These are phyloP conservation scores for Formica exsecta DNA, from an alignment of 1,140 invertebrate genomes.

Conservation along the genomic window DNA sequence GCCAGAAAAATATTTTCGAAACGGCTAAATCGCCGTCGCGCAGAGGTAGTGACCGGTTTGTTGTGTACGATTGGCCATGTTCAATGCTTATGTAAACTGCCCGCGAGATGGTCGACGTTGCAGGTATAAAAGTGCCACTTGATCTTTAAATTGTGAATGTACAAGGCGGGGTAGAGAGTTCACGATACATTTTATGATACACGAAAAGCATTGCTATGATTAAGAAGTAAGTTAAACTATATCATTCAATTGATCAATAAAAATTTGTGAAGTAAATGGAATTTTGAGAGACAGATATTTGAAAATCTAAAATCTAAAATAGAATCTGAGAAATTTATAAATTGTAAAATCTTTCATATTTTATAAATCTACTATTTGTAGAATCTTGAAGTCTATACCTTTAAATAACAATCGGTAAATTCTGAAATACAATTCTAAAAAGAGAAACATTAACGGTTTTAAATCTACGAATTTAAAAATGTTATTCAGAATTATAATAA, in stretches of 20 bases:
- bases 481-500: background rate
- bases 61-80: conserved; percentile 42
- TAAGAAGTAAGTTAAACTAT: background rate
- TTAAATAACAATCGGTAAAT: background rate
- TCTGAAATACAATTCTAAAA: background rate
- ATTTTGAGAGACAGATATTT: background rate
- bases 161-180: background rate
- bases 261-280: background rate
- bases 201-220: background rate
- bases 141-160: background rate
- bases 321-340: conserved; percentile 14
- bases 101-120: background rate
- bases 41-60: conserved; percentile 17
- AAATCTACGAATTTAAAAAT: background rate
- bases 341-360: background rate
- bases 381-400: conserved; percentile 1
- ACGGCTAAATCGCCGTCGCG: background rate
- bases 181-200: background rate
- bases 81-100: conserved; percentile 42
- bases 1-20: conserved; percentile 62
- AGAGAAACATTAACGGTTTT: background rate
- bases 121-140: conserved; percentile 7
- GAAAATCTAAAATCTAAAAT: background rate
- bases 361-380: conserved; percentile 16
- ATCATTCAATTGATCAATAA: background rate